Evolutionary conservation across 2,888 invertebrate species (phyloP).

Genomic region (Tridacna gigas): DNA sequence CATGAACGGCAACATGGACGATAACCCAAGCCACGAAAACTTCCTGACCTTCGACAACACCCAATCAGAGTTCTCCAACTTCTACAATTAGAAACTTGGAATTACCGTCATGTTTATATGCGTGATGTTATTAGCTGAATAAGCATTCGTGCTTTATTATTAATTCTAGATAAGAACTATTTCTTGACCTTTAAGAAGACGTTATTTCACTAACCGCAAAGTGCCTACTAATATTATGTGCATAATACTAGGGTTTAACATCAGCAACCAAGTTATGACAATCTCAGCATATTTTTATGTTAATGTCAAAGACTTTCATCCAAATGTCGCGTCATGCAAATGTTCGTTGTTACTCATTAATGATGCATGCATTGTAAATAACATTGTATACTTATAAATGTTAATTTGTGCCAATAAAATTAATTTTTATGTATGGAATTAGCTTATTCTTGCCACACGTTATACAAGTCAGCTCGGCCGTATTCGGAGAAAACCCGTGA

Average conservation of each 20-base stretch:
- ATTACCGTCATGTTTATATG: neutral
- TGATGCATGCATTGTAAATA: slow-evolving; percentile 23
- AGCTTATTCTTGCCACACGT: too few relatives aligned
- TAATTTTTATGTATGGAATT: too few relatives aligned
- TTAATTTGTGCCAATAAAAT: slow-evolving; percentile 27
- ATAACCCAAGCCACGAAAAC: slow-evolving; percentile 23
- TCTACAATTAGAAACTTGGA: slow-evolving; percentile 7
- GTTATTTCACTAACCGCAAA: slow-evolving; percentile 27
- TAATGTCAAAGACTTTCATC: slow-evolving; percentile 11
- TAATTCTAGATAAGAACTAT: neutral
- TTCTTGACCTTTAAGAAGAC: slow-evolving; percentile 19
- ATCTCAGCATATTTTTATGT: neutral
- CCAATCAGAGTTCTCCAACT: slow-evolving; percentile 27
- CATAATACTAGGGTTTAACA: neutral
- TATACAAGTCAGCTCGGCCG: too few relatives aligned
- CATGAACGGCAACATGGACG: slow-evolving; percentile 35
- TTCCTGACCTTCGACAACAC: slow-evolving; percentile 26
- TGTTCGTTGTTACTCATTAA: slow-evolving; percentile 1
- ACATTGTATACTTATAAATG: slow-evolving; percentile 24
- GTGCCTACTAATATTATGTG: slow-evolving; percentile 14
- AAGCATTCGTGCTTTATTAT: neutral
- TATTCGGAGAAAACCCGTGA: too few relatives aligned
- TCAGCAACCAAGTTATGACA: too few relatives aligned
- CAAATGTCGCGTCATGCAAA: slow-evolving; percentile 21
- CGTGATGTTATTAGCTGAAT: neutral